phyloP scores from a whole-genome alignment of 2,888 invertebrate genomes.

The Gastracanthus pulcherrimus region DNA sequence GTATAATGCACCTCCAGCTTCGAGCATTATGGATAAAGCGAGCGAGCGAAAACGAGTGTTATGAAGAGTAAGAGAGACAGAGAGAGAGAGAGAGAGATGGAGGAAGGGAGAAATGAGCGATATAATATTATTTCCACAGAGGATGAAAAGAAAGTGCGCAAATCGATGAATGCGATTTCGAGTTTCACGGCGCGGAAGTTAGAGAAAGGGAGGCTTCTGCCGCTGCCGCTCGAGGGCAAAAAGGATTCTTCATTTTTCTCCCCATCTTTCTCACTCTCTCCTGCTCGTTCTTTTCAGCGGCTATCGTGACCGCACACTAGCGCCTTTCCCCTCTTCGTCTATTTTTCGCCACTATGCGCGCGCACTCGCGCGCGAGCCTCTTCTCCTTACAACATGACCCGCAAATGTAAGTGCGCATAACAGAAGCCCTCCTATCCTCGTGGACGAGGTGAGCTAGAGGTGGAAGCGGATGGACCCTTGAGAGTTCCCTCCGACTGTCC shows the following conservation, averaged over 20 bases:
- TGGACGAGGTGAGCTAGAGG: too few relatives aligned
- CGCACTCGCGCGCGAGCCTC: background rate
- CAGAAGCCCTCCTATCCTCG: constrained; percentile 22
- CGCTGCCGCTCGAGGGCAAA: constrained; percentile 14
- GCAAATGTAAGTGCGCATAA: constrained; percentile 44
- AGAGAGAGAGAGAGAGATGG: background rate
- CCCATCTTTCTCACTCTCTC: constrained; percentile 23
- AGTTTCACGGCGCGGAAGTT: constrained; percentile 43
- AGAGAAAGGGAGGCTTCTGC: constrained; percentile 21
- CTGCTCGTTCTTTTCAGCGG: constrained; percentile 11
- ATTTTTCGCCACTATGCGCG: background rate
- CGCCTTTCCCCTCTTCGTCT: constrained; percentile 46
- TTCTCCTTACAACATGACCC: constrained; percentile 11
- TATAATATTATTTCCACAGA: constrained; percentile 35
- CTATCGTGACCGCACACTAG: background rate
- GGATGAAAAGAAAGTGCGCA: constrained; percentile 38
- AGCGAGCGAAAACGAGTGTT: too few relatives aligned
- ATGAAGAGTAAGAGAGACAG: too few relatives aligned
- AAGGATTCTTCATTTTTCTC: constrained; percentile 49
- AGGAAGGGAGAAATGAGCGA: background rate
- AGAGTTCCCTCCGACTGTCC: too few relatives aligned
- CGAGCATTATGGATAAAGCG: background rate
- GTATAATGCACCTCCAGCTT: constrained; percentile 27
- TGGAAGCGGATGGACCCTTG: constrained; percentile 9
- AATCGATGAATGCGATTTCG: constrained; percentile 54